Conservation (phyloP, 2,797 vertebrate genomes). For the Betta splendens region DNA sequence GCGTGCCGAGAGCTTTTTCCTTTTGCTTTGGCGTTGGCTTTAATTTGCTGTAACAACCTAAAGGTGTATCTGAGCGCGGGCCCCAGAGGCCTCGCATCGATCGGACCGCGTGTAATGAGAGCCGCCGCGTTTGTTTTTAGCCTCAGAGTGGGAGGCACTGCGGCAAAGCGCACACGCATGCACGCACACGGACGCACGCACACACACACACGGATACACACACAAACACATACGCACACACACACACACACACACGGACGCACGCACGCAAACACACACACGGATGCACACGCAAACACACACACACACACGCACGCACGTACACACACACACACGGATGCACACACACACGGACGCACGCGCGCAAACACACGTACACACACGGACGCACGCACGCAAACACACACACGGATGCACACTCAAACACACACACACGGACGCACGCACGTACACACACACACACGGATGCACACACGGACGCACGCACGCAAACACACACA, state of each 20-base stretch:
- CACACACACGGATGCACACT: too few species aligned
- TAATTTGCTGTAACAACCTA: slow-evolving; percentile 11
- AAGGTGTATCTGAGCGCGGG: slow-evolving; percentile 18
- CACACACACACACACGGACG: slow-evolving; percentile 27
- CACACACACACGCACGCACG: too few species aligned
- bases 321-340: too few species aligned
- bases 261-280: slow-evolving; percentile 38
- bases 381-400: too few species aligned
- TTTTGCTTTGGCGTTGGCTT: slow-evolving; percentile 8
- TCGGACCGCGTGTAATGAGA: slow-evolving; percentile 66
- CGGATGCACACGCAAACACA: too few species aligned
- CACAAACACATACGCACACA: slow-evolving; percentile 12
- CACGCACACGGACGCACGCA: slow-evolving; percentile 34
- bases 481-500: too few species aligned
- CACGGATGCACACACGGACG: too few species aligned
- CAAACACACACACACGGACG: too few species aligned
- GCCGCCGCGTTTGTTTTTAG: slow-evolving; percentile 68
- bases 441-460: too few species aligned
- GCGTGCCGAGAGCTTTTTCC: too few species aligned
- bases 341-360: too few species aligned
- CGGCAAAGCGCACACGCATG: slow-evolving; percentile 48
- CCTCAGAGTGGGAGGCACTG: slow-evolving; percentile 65
- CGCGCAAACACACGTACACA: too few species aligned
- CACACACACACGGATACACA: slow-evolving; percentile 25
- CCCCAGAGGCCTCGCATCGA: slow-evolving; percentile 56